phyloP scores from a whole-genome alignment of 2,113 vertebrate genomes.

The Irena cyanogastra region DNA sequence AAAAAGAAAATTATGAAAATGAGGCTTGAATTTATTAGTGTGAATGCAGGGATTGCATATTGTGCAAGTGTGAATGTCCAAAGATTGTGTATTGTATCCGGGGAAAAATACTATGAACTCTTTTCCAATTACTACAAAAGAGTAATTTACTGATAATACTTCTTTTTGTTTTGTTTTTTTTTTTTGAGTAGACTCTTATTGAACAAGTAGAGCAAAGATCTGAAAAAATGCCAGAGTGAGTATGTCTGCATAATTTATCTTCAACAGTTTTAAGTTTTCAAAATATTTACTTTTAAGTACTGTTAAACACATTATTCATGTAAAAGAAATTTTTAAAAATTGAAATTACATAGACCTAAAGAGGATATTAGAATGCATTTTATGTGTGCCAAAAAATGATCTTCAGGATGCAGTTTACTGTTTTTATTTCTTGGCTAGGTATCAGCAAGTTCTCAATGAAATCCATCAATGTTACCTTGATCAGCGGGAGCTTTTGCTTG shows the following conservation, averaged over 20 bases:
- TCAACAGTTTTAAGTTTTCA: background rate
- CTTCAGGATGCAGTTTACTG: background rate
- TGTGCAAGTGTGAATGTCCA: background rate
- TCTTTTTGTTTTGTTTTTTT: background rate
- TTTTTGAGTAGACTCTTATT: slow-evolving; percentile 82
- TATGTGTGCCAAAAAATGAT: background rate
- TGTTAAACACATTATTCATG: background rate
- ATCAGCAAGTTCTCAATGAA: slow-evolving; percentile 88
- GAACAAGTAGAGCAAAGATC: slow-evolving; percentile 94
- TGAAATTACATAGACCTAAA: background rate
- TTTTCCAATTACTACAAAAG: background rate
- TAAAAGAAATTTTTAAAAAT: background rate
- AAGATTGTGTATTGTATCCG: background rate
- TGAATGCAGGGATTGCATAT: background rate
- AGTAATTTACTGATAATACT: background rate
- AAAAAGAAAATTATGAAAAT: background rate
- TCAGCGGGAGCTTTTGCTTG: slow-evolving; percentile 88
- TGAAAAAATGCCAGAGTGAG: slow-evolving; percentile 93
- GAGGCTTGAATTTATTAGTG: background rate
- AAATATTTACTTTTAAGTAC: background rate
- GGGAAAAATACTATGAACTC: background rate
- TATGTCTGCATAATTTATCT: slow-evolving; percentile 42
- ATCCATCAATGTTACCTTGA: slow-evolving; percentile 95
- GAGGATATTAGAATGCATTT: background rate
- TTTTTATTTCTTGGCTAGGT: slow-evolving; percentile 72